Base-by-base conservation (phyloP, 2,888 invertebrate species). In the Xanthostigma xanthostigma region DNA sequence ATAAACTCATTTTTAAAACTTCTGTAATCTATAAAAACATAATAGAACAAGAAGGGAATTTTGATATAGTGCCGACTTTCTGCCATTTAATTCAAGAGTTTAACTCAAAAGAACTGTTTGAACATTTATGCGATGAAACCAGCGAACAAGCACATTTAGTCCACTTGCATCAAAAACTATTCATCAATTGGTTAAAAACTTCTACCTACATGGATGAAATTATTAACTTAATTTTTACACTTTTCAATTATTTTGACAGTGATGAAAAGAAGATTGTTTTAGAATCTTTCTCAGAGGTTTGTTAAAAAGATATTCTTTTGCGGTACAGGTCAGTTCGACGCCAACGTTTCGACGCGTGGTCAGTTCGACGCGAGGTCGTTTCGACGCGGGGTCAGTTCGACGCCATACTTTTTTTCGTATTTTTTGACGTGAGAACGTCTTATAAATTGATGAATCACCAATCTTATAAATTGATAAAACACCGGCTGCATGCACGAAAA, bases 221-320 rank as follows among this genome's bases (percentile, higher is more conserved):
- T 2, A 66, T 82, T 2, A 76, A 81, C 57, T 65, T 85, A 10
- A 66, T 79, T 43, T 84, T 86, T 61, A 67, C 75, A 49, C 58
- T 81, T 44, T 59, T 81, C 50, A 67, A 68, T 36, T 73, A 77
- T 53, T 60, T 82, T 54, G 61, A 64, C 17, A 68, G 72, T 36
- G 63, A 64, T 0, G 75, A 79, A 45, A 77, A 77, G 57, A 64
- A 72, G 33, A 62, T 62, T 2, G 66, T 80, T 51, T 68, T 84
- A 51, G 63, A 70, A 17, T 70, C 71, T 0, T 68, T 85, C 46
- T 59, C 72, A 34, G 67, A 75, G 71, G 82, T 81, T 58, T 65
- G 52, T 54, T 44, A 47, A 17, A 47, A 36, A 17, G 17, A 3
- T 17, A 17, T 17, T 17, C 17, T 17, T 17, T 17, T 17, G 4